These are phyloP conservation scores for Hycleus cichorii DNA, from an alignment of 1,140 invertebrate genomes.

Conservation along the genomic window DNA sequence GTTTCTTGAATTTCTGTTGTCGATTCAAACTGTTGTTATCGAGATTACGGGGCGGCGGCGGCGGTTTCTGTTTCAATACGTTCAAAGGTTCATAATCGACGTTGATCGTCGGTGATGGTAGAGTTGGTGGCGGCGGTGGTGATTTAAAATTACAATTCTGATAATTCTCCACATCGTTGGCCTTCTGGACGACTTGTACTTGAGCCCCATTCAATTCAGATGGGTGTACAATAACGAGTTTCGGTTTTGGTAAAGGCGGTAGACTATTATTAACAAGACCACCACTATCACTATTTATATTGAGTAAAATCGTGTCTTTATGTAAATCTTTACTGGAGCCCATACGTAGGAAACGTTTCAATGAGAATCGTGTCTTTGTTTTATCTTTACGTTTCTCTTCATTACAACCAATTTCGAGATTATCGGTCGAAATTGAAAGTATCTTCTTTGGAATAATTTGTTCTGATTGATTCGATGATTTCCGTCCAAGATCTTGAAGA, in stretches of 20 bases:
- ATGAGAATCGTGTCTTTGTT: constrained; percentile 58
- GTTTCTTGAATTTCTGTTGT: constrained; percentile 48
- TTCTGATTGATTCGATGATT: constrained; percentile 45
- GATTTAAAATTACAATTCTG: constrained; percentile 43
- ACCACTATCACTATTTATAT: no score
- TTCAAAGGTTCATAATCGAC: constrained; percentile 23
- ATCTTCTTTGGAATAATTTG: constrained; percentile 53
- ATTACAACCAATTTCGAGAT: constrained; percentile 41
- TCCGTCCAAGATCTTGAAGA: constrained; percentile 27
- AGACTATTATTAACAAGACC: no score
- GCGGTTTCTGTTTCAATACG: constrained; percentile 40
- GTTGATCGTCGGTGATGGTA: constrained; percentile 34
- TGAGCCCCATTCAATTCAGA: constrained; percentile 69
- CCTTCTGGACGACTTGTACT: constrained; percentile 61
- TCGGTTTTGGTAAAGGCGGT: constrained; percentile 48
- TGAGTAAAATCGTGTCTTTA: constrained; percentile 24
- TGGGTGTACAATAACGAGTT: constrained; percentile 81
- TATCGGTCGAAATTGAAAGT: constrained; percentile 65
- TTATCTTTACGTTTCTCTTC: constrained; percentile 64
- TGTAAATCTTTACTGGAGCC: constrained; percentile 59
- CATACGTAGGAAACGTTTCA: constrained; percentile 76
- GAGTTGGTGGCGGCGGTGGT: constrained; percentile 38
- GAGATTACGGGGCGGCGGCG: constrained; percentile 51
- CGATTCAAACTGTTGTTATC: neutral
- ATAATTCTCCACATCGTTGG: constrained; percentile 36